A percentile compares a stretch with the other conserved stretches of the same genome.
Evolutionary conservation across 2,888 invertebrate genomes (phyloP).

Genomic region (Steinernema hermaphroditum): DNA sequence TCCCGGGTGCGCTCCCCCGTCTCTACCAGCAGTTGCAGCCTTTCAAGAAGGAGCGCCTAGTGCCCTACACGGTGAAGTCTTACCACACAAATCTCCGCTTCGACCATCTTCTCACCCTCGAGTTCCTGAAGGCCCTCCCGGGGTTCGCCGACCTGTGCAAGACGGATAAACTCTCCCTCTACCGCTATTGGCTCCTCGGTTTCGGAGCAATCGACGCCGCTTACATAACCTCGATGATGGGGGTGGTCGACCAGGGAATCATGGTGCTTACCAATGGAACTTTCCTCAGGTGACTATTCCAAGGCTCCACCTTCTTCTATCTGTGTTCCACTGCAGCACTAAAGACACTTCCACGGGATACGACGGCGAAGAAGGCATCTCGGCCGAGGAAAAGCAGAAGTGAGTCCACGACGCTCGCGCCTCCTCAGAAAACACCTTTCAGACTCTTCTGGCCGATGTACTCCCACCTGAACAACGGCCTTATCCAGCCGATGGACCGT

Average conservation of each 20-base stretch:
- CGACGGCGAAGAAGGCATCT: conserved; percentile 31
- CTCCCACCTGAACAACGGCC: not conserved
- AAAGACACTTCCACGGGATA: conserved; percentile 28
- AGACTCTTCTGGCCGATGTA: conserved; percentile 28
- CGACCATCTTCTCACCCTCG: conserved; percentile 33
- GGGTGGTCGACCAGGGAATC: conserved; percentile 18
- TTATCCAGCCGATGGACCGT: conserved; percentile 9
- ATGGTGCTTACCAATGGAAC: conserved; percentile 35
- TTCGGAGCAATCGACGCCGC: conserved; percentile 33
- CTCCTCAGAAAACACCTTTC: not conserved
- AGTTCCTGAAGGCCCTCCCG: conserved; percentile 34
- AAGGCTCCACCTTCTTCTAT: too few relatives aligned
- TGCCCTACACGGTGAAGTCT: conserved; percentile 9
- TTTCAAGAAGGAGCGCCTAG: not conserved
- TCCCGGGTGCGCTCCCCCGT: not conserved
- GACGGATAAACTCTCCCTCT: conserved; percentile 32
- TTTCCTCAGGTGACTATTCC: not conserved
- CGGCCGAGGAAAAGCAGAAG: conserved; percentile 31
- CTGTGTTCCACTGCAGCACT: not conserved
- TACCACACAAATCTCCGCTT: conserved; percentile 31
- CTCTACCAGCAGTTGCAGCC: not conserved
- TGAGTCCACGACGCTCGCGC: too few relatives aligned
- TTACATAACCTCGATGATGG: conserved; percentile 31
- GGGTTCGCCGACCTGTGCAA: conserved; percentile 26
- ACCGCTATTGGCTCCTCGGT: conserved; percentile 32